Percentiles rank a stretch among this genome's conserved stretches.
Evolutionary conservation across 2,797 vertebrate species (phyloP).

Genomic region (Delichon dasypus): DNA sequence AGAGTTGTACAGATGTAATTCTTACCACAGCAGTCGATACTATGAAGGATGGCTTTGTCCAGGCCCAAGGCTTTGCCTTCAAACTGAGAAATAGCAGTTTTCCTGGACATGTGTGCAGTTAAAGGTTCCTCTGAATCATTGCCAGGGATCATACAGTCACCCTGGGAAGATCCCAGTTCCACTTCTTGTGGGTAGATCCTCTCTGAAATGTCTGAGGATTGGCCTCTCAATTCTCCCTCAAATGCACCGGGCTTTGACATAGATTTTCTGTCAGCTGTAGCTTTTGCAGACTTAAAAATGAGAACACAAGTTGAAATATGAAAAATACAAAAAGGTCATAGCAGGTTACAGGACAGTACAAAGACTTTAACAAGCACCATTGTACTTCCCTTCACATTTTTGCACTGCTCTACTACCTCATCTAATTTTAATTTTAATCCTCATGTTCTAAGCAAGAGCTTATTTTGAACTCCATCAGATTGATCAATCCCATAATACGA

Average conservation of each 20-base stretch:
- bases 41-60: constrained; percentile 96
- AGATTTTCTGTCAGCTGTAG: constrained; percentile 87
- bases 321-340: background rate
- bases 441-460: background rate
- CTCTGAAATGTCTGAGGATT: constrained; percentile 80
- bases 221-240: constrained; percentile 87
- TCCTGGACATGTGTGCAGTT: constrained; percentile 87
- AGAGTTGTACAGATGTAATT: background rate
- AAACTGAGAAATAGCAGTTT: constrained; percentile 89
- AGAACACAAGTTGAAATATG: constrained; percentile 4
- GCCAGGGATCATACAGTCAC: constrained; percentile 84
- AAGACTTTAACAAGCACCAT: background rate
- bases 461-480: background rate
- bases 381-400: background rate
- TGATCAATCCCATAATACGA: background rate
- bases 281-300: constrained; percentile 87
- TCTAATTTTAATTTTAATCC: background rate
- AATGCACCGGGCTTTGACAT: constrained; percentile 82
- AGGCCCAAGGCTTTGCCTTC: constrained; percentile 96
- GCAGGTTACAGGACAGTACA: background rate
- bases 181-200: constrained; percentile 84
- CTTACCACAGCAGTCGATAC: constrained; percentile 99
- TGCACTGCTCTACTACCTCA: background rate
- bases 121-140: constrained; percentile 87
- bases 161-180: constrained; percentile 85